Conservation (phyloP, 2,888 invertebrate genomes). For the Acleris holmiana region DNA sequence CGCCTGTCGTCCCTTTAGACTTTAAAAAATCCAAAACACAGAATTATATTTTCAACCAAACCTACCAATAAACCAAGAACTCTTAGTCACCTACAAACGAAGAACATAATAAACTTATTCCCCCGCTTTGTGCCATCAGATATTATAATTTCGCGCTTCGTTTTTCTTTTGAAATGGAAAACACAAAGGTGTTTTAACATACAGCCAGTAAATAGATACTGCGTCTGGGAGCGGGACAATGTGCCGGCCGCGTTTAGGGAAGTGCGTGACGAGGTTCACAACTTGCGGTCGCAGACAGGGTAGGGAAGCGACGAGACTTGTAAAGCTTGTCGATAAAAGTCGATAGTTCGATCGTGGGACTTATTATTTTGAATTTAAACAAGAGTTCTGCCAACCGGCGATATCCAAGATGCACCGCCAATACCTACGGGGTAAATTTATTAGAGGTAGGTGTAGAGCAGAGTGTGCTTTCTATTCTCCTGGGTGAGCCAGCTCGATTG, state of each 20-base stretch:
- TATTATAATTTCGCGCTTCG: constrained; percentile 17
- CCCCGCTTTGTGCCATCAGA: constrained; percentile 1
- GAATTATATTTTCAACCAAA: no score
- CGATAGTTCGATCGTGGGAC: no score
- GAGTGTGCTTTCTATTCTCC: no score
- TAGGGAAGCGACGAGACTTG: constrained; percentile 5
- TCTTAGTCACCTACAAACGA: neutral
- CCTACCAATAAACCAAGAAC: no score
- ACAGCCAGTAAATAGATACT: constrained; percentile 38
- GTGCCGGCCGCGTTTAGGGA: constrained; percentile 73
- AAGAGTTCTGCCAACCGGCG: no score
- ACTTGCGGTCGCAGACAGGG: constrained; percentile 50
- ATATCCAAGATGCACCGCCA: no score
- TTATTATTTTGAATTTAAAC: no score
- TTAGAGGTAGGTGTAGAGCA: no score
- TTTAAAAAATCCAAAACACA: no score
- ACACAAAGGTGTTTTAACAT: constrained; percentile 20
- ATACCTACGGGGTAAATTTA: no score
- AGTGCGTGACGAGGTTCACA: constrained; percentile 77
- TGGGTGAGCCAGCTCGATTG: no score
- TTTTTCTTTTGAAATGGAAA: constrained; percentile 22
- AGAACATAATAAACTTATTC: neutral
- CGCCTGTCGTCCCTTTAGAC: no score
- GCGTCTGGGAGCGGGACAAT: constrained; percentile 60
- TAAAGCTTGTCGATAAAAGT: neutral